Percentiles rank a stretch among this genome's conserved stretches.
Conservation (phyloP, 2,113 vertebrate species). For the Rynchops niger region DNA sequence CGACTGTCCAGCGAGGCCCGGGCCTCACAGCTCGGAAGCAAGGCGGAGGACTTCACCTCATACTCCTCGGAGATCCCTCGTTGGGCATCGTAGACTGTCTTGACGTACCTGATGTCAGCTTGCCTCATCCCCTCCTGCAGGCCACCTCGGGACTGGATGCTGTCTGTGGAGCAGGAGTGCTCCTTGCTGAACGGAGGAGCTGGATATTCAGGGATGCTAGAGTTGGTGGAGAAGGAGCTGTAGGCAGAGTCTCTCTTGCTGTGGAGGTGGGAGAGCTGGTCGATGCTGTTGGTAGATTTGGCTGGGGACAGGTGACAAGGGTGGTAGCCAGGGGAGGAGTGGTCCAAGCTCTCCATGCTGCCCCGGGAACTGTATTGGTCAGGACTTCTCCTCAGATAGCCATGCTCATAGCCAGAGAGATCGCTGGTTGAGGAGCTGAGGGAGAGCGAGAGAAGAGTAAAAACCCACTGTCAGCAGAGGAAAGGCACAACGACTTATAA, state of each 20-base stretch:
- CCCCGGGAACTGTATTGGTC: conserved; percentile 94
- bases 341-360: conserved; percentile 96
- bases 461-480: conserved; percentile 13
- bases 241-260: conserved; percentile 96
- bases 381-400: conserved; percentile 89
- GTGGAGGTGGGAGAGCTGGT: conserved; percentile 87
- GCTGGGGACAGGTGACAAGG: conserved; percentile 87
- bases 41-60: conserved; percentile 78
- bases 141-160: conserved; percentile 62
- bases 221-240: conserved; percentile 95
- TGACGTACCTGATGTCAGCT: conserved; percentile 86
- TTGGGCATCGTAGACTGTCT: conserved; percentile 80
- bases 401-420: conserved; percentile 84
- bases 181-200: conserved; percentile 75
- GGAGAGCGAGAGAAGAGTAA: conserved; percentile 24
- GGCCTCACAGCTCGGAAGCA: conserved; percentile 51
- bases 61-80: conserved; percentile 83
- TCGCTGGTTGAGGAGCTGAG: conserved; percentile 89
- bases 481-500: conserved; percentile 65
- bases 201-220: conserved; percentile 90
- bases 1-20: conserved; percentile 34
- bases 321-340: conserved; percentile 80
- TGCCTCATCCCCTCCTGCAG: conserved; percentile 81
- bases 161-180: conserved; percentile 82
- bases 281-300: conserved; percentile 93